Conservation (phyloP, 2,888 invertebrate genomes). For the Atrina japonica region DNA sequence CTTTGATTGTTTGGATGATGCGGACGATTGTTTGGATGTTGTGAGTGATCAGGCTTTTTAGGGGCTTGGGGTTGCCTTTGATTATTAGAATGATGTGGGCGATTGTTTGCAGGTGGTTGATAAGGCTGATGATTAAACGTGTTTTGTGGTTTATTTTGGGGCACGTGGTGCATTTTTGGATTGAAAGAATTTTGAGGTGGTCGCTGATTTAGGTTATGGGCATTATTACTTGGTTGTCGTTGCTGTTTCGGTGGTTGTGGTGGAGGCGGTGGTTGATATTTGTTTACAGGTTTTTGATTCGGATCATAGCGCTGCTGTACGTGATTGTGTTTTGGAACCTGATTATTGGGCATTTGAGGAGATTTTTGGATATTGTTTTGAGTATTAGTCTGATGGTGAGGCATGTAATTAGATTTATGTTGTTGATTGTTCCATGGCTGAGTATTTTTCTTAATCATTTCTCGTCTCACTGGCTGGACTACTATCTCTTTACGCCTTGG, state of each 20-base stretch:
- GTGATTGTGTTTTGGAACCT: neutral
- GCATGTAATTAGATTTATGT: neutral
- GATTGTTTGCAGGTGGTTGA: slow-evolving; percentile 9
- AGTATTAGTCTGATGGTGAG: neutral
- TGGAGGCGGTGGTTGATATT: neutral
- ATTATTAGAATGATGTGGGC: neutral
- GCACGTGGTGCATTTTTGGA: neutral
- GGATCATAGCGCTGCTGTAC: neutral
- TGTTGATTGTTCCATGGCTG: slow-evolving; percentile 5
- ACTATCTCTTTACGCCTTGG: too few species aligned
- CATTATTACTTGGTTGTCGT: neutral
- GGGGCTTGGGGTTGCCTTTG: neutral
- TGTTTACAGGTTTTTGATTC: neutral
- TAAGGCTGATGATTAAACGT: neutral
- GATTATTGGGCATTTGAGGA: neutral
- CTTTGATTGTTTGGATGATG: neutral
- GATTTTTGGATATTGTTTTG: neutral
- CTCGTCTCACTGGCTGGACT: neutral
- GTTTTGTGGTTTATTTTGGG: neutral
- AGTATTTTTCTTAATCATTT: slow-evolving; percentile 1
- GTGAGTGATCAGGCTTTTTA: neutral
- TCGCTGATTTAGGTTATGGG: neutral
- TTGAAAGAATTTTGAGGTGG: slow-evolving; percentile 1
- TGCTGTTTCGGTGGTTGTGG: neutral
- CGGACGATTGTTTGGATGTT: neutral